Evolutionary conservation across 2,888 invertebrate genomes (phyloP), one percentile per base, ranked within the genome.

Genomic region (Drosophila multiciliata): DNA sequence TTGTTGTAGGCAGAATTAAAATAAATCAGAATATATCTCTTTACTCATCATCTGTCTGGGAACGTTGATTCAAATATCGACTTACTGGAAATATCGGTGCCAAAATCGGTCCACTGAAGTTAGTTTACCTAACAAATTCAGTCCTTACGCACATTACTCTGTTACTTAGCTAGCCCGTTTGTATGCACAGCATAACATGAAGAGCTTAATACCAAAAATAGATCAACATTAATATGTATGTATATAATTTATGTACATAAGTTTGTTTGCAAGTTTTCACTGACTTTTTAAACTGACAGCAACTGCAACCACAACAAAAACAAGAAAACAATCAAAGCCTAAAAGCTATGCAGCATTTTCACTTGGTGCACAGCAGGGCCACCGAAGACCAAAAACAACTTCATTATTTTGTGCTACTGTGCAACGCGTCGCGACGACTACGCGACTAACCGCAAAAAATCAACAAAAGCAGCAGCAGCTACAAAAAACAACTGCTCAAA

Each of bases 321-420:
- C 49, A 60, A 59, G 36, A 53, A 40, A 26, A 59, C 26, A 64
- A 73, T 78, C 67, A 66, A 73, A 65, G 66, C 49, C 60, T 66
- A 53, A 77, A 77, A 66, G 78, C 64, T 57, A 20, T 57, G 57
- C 63, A 77, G 42, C 58, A 78, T 80, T 78, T 78, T 80, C 73
- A 65, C 81, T 78, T 73, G 76, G 75, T 70, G 38, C 68, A 68
- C 73, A 66, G 74, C 74, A 81, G 78, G 80, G 54, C 71, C 62
- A 55, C 65, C 65, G 67, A 73, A 73, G 83, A 80, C 26, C 83
- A 77, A 77, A 74, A 89, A 89, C 84, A 88, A 85, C 84, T 89
- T 85, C 88, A 87, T 85, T 85, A 86, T 80, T 66, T 85, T 88
- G 73, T 64, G 84, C 84, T 85, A 85, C 84, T 85, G 84, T 85